Evolutionary conservation across 2,797 vertebrate species (phyloP).

Genomic region (Sebastes flavidus): DNA sequence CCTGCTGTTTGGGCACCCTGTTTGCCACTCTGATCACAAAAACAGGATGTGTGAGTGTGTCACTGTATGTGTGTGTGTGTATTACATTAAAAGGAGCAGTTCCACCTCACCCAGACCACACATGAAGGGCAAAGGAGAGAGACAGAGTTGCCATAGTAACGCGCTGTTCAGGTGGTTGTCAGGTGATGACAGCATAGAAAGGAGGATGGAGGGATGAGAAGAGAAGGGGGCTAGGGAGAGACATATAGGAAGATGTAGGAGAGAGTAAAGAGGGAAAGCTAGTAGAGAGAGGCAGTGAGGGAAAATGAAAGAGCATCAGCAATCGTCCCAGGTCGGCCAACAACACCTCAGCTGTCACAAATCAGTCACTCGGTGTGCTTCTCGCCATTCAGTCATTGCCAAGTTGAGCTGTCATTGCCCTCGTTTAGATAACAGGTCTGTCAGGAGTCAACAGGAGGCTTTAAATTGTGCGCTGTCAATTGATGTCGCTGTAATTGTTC

Average conservation of each 20-base stretch:
- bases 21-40: constrained; percentile 50
- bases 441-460: constrained; percentile 19
- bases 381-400: constrained; percentile 33
- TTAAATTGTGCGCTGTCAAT: constrained; percentile 4
- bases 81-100: constrained; percentile 25
- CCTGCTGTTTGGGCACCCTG: constrained; percentile 57
- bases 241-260: not conserved
- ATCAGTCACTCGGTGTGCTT: constrained; percentile 23
- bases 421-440: constrained; percentile 18
- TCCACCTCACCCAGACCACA: constrained; percentile 44
- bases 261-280: not conserved
- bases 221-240: not conserved
- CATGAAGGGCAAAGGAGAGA: constrained; percentile 43
- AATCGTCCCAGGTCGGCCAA: constrained; percentile 5
- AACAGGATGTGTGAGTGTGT: constrained; percentile 56
- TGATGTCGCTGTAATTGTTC: not conserved
- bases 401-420: constrained; percentile 24
- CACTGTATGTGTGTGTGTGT: not conserved
- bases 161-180: constrained; percentile 58
- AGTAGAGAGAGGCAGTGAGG: not conserved
- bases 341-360: constrained; percentile 27
- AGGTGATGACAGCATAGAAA: constrained; percentile 49
- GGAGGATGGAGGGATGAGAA: constrained; percentile 23
- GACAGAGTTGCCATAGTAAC: constrained; percentile 67
- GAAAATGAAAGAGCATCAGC: constrained; percentile 1